These are phyloP conservation scores for Dipus sagitta DNA, from an alignment of 2,797 vertebrate genomes.

Conservation along the genomic window DNA sequence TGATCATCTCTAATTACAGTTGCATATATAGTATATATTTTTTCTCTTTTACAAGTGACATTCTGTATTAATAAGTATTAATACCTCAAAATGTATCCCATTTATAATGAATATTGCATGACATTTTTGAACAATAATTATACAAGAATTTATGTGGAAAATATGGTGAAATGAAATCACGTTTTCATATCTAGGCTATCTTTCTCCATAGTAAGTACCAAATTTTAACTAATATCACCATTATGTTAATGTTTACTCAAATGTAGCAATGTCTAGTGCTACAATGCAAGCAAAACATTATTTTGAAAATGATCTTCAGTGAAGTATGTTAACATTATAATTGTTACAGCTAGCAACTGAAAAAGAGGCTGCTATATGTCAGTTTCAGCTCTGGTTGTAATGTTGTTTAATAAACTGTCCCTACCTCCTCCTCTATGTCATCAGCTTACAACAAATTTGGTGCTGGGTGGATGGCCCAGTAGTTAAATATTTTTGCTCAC, in stretches of 20 bases:
- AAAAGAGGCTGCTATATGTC: background rate
- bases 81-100: background rate
- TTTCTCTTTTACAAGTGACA: background rate
- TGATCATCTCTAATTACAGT: background rate
- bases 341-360: background rate
- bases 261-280: background rate
- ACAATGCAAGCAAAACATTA: background rate
- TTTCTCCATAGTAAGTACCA: background rate
- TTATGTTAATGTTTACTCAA: conserved; percentile 21
- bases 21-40: background rate
- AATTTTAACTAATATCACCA: conserved; percentile 20
- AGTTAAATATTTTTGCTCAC: no score
- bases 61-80: conserved; percentile 46
- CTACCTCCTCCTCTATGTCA: background rate
- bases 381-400: background rate
- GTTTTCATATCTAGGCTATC: background rate
- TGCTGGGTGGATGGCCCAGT: no score
- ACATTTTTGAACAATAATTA: background rate
- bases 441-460: background rate
- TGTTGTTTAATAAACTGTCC: background rate
- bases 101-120: background rate
- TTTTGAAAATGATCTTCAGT: conserved; percentile 21
- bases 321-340: conserved; percentile 5
- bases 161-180: background rate
- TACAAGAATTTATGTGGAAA: conserved; percentile 4